A percentile compares a stretch with the other conserved stretches of the same genome.
These are phyloP conservation scores for Vandiemenella viatica DNA, from an alignment of 2,888 invertebrate species.

Conservation along the genomic window DNA sequence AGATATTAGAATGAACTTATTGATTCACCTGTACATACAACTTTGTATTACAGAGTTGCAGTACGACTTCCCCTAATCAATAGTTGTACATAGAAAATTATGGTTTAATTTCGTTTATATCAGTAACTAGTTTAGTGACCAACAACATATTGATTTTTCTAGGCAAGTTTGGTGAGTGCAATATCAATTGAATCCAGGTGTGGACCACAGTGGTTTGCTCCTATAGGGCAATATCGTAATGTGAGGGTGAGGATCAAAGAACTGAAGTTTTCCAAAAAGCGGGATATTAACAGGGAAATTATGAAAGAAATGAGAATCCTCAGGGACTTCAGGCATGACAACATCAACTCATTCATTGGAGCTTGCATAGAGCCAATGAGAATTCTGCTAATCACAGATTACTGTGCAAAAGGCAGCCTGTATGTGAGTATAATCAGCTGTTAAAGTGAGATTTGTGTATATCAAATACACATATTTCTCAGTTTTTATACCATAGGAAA, in stretches of 20 bases:
- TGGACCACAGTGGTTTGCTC: slow-evolving; percentile 74
- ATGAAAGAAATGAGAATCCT: slow-evolving; percentile 89
- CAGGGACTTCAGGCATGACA: slow-evolving; percentile 88
- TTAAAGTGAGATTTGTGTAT: too few relatives aligned
- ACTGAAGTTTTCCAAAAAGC: slow-evolving; percentile 72
- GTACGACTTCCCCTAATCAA: too few relatives aligned
- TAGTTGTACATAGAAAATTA: too few relatives aligned
- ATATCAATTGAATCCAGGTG: slow-evolving; percentile 75
- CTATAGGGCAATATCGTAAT: slow-evolving; percentile 69
- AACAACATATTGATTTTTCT: too few relatives aligned
- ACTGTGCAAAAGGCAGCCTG: slow-evolving; percentile 95
- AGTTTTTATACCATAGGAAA: too few relatives aligned
- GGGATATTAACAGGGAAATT: slow-evolving; percentile 43
- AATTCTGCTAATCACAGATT: slow-evolving; percentile 87
- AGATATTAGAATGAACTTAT: too few relatives aligned
- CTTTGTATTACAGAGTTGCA: too few relatives aligned
- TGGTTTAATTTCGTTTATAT: too few relatives aligned
- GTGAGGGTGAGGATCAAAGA: slow-evolving; percentile 83
- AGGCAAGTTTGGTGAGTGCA: slow-evolving; percentile 79
- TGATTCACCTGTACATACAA: too few relatives aligned
- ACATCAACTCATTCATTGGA: slow-evolving; percentile 94
- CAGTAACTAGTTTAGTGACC: too few relatives aligned
- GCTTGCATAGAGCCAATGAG: slow-evolving; percentile 84
- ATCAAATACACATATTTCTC: too few relatives aligned
- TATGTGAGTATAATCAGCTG: slow-evolving; percentile 49